Evolutionary conservation across 2,797 vertebrate genomes (phyloP).

Genomic region (Danio kyathit): DNA sequence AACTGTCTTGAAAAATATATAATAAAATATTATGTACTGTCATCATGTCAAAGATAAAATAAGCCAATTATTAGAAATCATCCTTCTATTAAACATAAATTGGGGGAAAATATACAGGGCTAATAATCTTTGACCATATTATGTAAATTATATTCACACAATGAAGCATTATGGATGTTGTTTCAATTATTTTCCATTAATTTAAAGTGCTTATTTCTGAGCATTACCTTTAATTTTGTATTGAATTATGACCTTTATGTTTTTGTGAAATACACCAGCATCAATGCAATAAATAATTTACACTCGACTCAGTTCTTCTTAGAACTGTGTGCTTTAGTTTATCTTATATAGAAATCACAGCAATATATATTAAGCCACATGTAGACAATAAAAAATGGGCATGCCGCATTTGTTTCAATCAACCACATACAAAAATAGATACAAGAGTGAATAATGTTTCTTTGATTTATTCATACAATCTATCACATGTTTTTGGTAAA

Average conservation of each 20-base stretch:
- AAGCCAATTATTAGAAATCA: too few relatives aligned
- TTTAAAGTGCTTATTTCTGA: not conserved
- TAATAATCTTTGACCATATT: too few relatives aligned
- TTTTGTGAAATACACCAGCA: not conserved
- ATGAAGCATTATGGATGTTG: not conserved
- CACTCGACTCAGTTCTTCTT: not conserved
- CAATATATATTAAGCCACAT: not conserved
- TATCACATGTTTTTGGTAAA: not conserved
- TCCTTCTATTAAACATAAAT: too few relatives aligned
- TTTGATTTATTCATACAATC: not conserved
- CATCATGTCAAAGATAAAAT: too few relatives aligned
- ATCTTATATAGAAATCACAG: not conserved
- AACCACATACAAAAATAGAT: not conserved
- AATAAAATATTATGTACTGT: too few relatives aligned
- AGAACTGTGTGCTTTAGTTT: not conserved
- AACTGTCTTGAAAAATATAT: too few relatives aligned
- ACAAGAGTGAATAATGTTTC: not conserved
- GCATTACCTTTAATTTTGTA: not conserved
- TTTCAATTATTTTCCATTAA: not conserved
- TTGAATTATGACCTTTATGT: not conserved
- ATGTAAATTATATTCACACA: too few relatives aligned
- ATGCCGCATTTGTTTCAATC: not conserved
- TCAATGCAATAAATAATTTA: conserved; percentile 28
- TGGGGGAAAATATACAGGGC: too few relatives aligned
- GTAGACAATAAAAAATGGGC: not conserved